phyloP scores from a whole-genome alignment of 2,797 vertebrate genomes.

The Micromesistius poutassou region DNA sequence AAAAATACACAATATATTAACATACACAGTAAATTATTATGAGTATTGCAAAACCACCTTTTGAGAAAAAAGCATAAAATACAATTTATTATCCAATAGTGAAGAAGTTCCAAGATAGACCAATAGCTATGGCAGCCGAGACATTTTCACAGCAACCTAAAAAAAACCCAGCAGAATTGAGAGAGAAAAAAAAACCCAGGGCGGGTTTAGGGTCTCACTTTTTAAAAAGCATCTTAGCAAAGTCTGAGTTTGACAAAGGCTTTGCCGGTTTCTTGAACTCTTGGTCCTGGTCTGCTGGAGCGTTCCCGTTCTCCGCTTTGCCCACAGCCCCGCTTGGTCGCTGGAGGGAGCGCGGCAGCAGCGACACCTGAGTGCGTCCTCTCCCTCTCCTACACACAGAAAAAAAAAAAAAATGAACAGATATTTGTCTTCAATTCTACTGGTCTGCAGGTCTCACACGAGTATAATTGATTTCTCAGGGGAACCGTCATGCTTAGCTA shows the following conservation, averaged over 20 bases:
- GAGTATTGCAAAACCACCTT: slow-evolving; percentile 38
- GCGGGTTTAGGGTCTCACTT: slow-evolving; percentile 78
- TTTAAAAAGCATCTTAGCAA: slow-evolving; percentile 90
- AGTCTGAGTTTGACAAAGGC: slow-evolving; percentile 94
- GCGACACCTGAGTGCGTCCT: slow-evolving; percentile 88
- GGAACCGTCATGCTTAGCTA: too few relatives aligned
- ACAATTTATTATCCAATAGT: slow-evolving; percentile 27
- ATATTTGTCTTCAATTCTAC: too few relatives aligned
- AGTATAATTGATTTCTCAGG: too few relatives aligned
- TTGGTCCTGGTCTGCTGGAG: slow-evolving; percentile 33
- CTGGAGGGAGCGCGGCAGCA: slow-evolving; percentile 88
- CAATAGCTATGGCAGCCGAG: slow-evolving; percentile 34
- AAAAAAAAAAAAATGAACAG: neutral
- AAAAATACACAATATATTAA: slow-evolving; percentile 65
- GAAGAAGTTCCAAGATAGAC: slow-evolving; percentile 25
- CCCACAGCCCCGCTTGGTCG: slow-evolving; percentile 64
- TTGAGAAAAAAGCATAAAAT: slow-evolving; percentile 15
- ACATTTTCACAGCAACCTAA: slow-evolving; percentile 43
- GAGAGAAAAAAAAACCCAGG: slow-evolving; percentile 51
- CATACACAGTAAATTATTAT: slow-evolving; percentile 58
- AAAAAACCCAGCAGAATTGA: slow-evolving; percentile 33
- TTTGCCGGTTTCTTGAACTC: slow-evolving; percentile 61
- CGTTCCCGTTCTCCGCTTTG: slow-evolving; percentile 86
- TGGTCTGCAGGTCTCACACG: too few relatives aligned
- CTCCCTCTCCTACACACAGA: slow-evolving; percentile 81